phyloP scores from a whole-genome alignment of 2,797 vertebrate genomes.

The Muraenolepis orangiensis region DNA sequence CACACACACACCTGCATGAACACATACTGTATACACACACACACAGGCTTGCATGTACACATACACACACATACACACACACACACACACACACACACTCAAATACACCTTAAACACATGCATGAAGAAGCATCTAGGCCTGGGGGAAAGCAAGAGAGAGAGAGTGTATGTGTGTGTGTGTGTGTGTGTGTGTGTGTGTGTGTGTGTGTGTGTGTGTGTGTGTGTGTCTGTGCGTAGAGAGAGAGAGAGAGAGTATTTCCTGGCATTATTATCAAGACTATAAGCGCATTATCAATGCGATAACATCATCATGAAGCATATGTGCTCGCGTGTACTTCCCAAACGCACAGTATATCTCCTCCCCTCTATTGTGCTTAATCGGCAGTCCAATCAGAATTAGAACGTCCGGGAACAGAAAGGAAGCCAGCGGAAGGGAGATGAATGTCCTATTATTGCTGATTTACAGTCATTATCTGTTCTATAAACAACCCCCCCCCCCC shows the following conservation, averaged over 20 bases:
- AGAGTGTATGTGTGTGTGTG: no score
- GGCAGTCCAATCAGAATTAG: background rate
- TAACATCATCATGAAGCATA: background rate
- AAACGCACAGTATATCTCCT: no score
- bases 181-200: no score
- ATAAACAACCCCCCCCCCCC: background rate
- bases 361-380: background rate
- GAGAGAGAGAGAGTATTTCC: background rate
- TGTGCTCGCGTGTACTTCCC: background rate
- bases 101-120: no score
- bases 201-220: background rate
- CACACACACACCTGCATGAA: background rate
- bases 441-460: background rate
- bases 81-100: constrained; percentile 13
- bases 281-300: background rate
- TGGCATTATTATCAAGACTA: background rate
- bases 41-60: background rate
- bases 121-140: no score
- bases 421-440: background rate
- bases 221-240: no score
- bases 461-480: background rate
- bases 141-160: no score
- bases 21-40: background rate
- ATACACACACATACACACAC: constrained; percentile 4
- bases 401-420: background rate